phyloP scores from a whole-genome alignment of 2,797 vertebrate genomes.

The Pangasius sanitwongsei region DNA sequence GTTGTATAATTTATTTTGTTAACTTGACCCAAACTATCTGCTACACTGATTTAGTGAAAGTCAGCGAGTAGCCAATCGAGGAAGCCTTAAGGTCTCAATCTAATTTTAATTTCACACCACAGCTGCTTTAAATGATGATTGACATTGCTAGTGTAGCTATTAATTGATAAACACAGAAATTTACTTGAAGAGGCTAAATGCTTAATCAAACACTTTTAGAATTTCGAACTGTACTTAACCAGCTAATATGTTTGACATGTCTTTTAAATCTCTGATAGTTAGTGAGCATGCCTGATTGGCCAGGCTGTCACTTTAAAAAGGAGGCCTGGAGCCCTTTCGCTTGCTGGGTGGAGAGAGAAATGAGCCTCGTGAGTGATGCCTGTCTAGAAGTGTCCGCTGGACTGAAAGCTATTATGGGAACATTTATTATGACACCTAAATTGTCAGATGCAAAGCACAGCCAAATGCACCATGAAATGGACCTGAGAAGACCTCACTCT shows the following conservation, averaged over 20 bases:
- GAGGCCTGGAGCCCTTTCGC: slow-evolving; percentile 61
- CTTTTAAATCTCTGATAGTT: slow-evolving; percentile 63
- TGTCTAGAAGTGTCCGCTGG: slow-evolving; percentile 56
- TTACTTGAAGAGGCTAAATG: slow-evolving; percentile 57
- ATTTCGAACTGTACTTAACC: slow-evolving; percentile 60
- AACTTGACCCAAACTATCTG: slow-evolving; percentile 61
- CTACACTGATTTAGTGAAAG: slow-evolving; percentile 62
- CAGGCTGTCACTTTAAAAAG: slow-evolving; percentile 62
- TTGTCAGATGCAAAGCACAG: slow-evolving; percentile 56
- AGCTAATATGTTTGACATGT: slow-evolving; percentile 64
- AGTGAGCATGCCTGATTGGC: slow-evolving; percentile 62
- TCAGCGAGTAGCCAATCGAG: slow-evolving; percentile 53
- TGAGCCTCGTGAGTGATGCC: slow-evolving; percentile 41
- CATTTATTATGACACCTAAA: slow-evolving; percentile 61
- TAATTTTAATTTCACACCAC: slow-evolving; percentile 66
- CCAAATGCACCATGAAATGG: slow-evolving; percentile 59
- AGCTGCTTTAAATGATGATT: slow-evolving; percentile 55
- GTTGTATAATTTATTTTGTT: slow-evolving; percentile 41
- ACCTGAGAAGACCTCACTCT: slow-evolving; percentile 58
- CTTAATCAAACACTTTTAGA: slow-evolving; percentile 64
- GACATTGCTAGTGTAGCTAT: slow-evolving; percentile 65
- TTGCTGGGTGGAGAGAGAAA: slow-evolving; percentile 48
- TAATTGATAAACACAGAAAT: slow-evolving; percentile 68
- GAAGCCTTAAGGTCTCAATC: slow-evolving; percentile 56
- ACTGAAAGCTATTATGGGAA: slow-evolving; percentile 57